phyloP scores from a whole-genome alignment of 1,140 invertebrate species.

The Zaprionus tsacasi region DNA sequence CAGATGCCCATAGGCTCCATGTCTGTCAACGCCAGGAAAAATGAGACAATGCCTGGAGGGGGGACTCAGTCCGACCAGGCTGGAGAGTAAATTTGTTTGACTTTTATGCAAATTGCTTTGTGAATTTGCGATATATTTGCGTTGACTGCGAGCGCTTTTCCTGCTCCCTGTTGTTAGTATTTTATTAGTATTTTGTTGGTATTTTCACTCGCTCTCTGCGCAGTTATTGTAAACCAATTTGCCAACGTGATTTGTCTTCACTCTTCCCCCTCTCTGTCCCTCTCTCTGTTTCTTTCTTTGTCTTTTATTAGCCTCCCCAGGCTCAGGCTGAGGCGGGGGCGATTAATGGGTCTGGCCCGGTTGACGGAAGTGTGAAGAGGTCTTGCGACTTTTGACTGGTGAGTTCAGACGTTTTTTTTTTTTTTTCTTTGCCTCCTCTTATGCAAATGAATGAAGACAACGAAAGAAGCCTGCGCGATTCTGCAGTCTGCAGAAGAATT shows the following conservation, averaged over 20 bases:
- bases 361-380: conserved; percentile 45
- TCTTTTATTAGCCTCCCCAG: conserved; percentile 17
- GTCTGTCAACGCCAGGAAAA: conserved; percentile 42
- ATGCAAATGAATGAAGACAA: neutral
- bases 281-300: conserved; percentile 19
- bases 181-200: conserved; percentile 32
- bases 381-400: conserved; percentile 28
- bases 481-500: neutral
- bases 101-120: conserved; percentile 80
- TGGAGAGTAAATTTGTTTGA: conserved; percentile 57
- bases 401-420: neutral
- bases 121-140: conserved; percentile 72
- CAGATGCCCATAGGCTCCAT: neutral
- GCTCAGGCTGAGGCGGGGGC: neutral
- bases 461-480: neutral
- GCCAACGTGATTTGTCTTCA: conserved; percentile 76
- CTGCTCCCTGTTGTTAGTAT: conserved; percentile 23
- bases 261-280: neutral
- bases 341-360: conserved; percentile 20
- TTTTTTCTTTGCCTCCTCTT: neutral
- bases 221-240: conserved; percentile 81
- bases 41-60: conserved; percentile 54
- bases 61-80: neutral
- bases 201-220: conserved; percentile 21
- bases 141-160: conserved; percentile 65